A percentile compares a stretch with the other conserved stretches of the same genome.
Evolutionary conservation across 2,113 vertebrate genomes (phyloP).

Genomic region (Gopherus flavomarginatus): DNA sequence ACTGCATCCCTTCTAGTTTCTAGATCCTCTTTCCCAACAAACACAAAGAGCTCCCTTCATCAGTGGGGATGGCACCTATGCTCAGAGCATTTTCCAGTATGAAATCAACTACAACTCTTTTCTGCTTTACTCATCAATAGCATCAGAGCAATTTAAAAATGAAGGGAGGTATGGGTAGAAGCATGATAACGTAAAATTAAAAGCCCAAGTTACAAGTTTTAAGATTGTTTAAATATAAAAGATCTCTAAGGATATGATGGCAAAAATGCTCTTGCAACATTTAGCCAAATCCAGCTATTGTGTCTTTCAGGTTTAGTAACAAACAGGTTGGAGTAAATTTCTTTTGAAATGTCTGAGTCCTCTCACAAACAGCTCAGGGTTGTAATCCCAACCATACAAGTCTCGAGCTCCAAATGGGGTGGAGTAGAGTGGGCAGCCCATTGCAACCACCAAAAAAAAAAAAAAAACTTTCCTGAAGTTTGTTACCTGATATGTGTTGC

Average conservation of each 20-base stretch:
- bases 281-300: background rate
- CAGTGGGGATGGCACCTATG: accelerated
- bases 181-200: background rate
- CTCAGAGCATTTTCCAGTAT: background rate
- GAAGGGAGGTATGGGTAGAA: background rate
- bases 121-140: background rate
- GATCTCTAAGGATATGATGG: background rate
- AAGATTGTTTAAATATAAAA: background rate
- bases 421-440: background rate
- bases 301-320: background rate
- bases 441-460: background rate
- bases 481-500: constrained; percentile 95
- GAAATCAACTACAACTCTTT: background rate
- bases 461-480: background rate
- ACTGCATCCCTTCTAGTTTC: background rate
- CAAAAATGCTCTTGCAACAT: constrained; percentile 6
- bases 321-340: background rate
- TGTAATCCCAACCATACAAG: background rate
- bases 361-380: background rate
- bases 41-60: background rate
- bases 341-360: background rate
- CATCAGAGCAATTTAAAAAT: background rate
- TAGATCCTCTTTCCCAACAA: background rate
- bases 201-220: background rate
- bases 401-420: background rate